Evolutionary conservation across 2,113 vertebrate species (phyloP).

Genomic region (Notiomystis cincta): DNA sequence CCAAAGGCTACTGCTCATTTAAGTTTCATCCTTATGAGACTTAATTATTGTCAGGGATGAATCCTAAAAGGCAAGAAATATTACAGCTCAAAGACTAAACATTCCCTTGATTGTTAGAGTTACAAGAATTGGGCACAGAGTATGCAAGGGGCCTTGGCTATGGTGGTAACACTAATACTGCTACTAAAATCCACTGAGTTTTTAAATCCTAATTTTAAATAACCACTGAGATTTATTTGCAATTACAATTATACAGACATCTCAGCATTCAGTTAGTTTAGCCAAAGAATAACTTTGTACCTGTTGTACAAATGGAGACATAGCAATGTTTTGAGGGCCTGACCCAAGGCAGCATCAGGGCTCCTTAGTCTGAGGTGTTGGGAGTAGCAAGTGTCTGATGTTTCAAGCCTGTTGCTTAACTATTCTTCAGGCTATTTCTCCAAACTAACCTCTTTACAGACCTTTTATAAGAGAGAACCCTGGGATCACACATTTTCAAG

Average conservation of each 20-base stretch:
- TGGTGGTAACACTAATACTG: not conserved
- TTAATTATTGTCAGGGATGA: constrained; percentile 74
- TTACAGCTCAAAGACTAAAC: constrained; percentile 26
- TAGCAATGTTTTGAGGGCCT: not conserved
- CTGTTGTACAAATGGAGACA: not conserved
- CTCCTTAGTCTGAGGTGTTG: not conserved
- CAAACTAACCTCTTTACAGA: not conserved
- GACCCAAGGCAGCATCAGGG: not conserved
- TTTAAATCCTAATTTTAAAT: constrained; percentile 1
- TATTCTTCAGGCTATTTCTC: not conserved
- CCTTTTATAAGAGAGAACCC: not conserved
- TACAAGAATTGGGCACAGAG: not conserved
- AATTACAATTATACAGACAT: not conserved
- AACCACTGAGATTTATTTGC: not conserved
- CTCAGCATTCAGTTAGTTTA: not conserved
- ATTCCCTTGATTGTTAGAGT: not conserved
- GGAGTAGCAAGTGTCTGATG: not conserved
- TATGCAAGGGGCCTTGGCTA: not conserved
- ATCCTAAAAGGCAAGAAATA: constrained; percentile 60
- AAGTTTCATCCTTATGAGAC: constrained; percentile 68
- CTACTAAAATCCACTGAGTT: not conserved
- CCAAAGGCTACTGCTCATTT: constrained; percentile 67
- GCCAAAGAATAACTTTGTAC: not conserved
- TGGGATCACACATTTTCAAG: not conserved
- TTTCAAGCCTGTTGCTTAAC: not conserved